Conservation (phyloP, 2,113 vertebrate species). For the Gavialis gangeticus region DNA sequence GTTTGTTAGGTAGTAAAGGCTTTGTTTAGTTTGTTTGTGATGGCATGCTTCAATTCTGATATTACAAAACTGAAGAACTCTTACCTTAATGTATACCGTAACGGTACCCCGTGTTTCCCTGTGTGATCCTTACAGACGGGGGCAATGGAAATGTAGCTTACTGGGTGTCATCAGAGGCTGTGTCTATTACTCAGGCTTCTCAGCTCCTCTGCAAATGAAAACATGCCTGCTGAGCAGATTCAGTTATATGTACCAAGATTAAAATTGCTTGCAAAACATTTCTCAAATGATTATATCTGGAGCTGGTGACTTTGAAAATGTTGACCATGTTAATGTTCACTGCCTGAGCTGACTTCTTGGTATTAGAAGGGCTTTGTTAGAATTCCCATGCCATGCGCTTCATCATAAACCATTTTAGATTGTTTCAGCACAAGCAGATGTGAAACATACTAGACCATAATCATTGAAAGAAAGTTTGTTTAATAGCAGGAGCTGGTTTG, state of each 20-base stretch:
- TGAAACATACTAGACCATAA: background rate
- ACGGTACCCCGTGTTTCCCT: background rate
- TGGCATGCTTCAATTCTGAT: background rate
- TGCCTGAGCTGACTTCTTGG: background rate
- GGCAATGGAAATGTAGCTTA: background rate
- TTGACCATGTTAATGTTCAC: background rate
- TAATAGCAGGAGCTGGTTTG: background rate
- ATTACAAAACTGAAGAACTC: background rate
- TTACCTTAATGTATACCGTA: background rate
- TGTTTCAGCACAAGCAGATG: conserved; percentile 12
- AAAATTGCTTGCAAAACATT: conserved; percentile 29
- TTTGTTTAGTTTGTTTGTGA: background rate
- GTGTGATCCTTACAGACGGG: background rate
- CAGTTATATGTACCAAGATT: background rate
- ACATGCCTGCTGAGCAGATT: background rate
- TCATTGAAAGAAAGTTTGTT: background rate
- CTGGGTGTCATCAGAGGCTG: background rate
- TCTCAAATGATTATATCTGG: background rate
- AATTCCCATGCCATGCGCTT: background rate
- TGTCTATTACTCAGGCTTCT: background rate
- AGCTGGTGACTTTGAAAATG: background rate
- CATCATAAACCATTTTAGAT: background rate
- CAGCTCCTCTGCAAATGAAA: background rate
- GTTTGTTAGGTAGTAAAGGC: background rate
- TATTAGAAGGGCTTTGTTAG: conserved; percentile 8